A percentile compares a stretch with the other conserved stretches of the same genome.
phyloP scores from a whole-genome alignment of 2,113 vertebrate species.

The Hiodon tergisus region DNA sequence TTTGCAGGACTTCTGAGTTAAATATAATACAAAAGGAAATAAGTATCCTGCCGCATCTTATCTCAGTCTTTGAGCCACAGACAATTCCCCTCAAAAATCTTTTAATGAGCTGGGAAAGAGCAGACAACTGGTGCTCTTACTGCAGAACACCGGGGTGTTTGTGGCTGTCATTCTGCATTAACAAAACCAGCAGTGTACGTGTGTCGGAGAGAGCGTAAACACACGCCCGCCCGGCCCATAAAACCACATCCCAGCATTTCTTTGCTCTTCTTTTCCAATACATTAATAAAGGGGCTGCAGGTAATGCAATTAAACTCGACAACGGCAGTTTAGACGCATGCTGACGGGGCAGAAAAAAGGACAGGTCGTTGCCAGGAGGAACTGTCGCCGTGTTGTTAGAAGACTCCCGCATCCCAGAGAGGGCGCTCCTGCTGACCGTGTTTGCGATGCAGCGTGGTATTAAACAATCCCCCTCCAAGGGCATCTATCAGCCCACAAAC shows the following conservation, averaged over 20 bases:
- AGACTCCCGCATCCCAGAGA: slow-evolving; percentile 39
- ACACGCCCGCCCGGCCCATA: slow-evolving; percentile 39
- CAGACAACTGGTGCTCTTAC: slow-evolving; percentile 50
- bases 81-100: slow-evolving; percentile 46
- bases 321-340: slow-evolving; percentile 53
- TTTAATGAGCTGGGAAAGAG: slow-evolving; percentile 51
- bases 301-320: slow-evolving; percentile 67
- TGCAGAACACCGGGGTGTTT: slow-evolving; percentile 44
- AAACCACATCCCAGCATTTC: slow-evolving; percentile 45
- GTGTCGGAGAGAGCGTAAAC: slow-evolving; percentile 52
- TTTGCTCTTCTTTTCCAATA: slow-evolving; percentile 35
- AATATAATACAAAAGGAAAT: slow-evolving; percentile 17
- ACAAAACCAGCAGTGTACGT: slow-evolving; percentile 40
- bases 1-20: not conserved
- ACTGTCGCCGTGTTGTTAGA: slow-evolving; percentile 51
- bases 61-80: slow-evolving; percentile 39
- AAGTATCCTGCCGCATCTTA: slow-evolving; percentile 19
- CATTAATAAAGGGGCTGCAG: slow-evolving; percentile 60
- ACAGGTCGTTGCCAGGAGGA: slow-evolving; percentile 49
- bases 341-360: slow-evolving; percentile 56
- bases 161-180: slow-evolving; percentile 58
- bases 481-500: slow-evolving; percentile 26
- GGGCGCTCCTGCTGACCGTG: slow-evolving; percentile 15
- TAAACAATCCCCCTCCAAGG: slow-evolving; percentile 6
- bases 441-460: not conserved